A percentile compares a stretch with the other conserved stretches of the same genome.
phyloP scores from a whole-genome alignment of 30 jellyfish, hydroid and myxozoan species.

The Aurelia sp. region DNA sequence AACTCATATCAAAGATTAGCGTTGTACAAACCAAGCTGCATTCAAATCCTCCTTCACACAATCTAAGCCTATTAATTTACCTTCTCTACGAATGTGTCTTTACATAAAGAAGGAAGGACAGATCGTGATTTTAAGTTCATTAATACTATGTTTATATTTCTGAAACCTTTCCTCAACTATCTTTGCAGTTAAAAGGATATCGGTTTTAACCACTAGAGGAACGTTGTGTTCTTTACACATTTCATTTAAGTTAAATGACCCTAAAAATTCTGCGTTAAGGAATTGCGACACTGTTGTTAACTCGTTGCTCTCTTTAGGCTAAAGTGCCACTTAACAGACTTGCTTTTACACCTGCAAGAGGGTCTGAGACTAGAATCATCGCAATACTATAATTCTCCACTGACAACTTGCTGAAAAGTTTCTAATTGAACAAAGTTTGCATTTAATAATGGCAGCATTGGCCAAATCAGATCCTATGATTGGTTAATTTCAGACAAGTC shows the following conservation, averaged over 20 bases:
- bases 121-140: conserved; percentile 38
- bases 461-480: too few species aligned
- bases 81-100: neutral
- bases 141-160: conserved; percentile 25
- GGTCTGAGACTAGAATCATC: too few species aligned
- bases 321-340: too few species aligned
- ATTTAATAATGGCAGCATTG: too few species aligned
- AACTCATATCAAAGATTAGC: neutral
- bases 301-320: too few species aligned
- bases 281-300: too few species aligned
- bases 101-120: conserved; percentile 46
- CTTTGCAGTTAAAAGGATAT: conserved; percentile 31
- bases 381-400: too few species aligned
- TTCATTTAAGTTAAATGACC: neutral
- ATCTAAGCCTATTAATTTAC: conserved; percentile 8
- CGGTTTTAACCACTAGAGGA: conserved; percentile 1
- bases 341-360: too few species aligned
- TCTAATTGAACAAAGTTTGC: too few species aligned
- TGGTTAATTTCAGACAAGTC: too few species aligned
- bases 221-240: neutral
- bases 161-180: conserved; percentile 16
- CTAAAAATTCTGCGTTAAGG: neutral
- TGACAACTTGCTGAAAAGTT: too few species aligned
- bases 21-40: conserved; percentile 1
- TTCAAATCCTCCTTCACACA: neutral